Evolutionary conservation across 2,888 invertebrate genomes (phyloP), one percentile per base, ranked within the genome.

Genomic region (Zootermopsis nevadensis): DNA sequence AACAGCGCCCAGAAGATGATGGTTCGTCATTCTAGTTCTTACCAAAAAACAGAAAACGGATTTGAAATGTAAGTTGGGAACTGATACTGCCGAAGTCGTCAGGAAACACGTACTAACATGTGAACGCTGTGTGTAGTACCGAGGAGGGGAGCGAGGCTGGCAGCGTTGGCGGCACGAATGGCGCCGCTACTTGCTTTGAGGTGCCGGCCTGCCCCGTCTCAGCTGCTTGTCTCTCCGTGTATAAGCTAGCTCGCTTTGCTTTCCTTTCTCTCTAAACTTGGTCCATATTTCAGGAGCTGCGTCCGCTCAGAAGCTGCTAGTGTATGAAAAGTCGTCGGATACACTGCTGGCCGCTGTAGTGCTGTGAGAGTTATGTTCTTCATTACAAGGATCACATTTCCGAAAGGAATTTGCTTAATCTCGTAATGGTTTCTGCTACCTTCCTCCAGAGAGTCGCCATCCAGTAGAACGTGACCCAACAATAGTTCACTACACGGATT

Each of bases 221-320:
- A 31, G 33, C 74, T 33, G 38, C n/a, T 38, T 33, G 35, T 33
- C 31, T 12, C 48, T 12, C 19, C 38, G 10, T 7, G 6, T 38
- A 10, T 38, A 38, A 7, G 10, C 38, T 3, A 53, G 53, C 53
- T 53, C 6, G 27, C 60, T 60, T 74, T 35, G 74, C 74, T 74
- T 74, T 55, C 53, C 80, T 79, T 83, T 81, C 83, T 81, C 80
- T 80, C 81, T 76, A 66, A 83, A 83, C 83, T 83, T 83, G 81
- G 81, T 81, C 83, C 81, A 83, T 83, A 81, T 83, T 81, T 83
- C 69, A 83, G 69, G 24, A 31, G 74, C 38, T 27, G 60, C 60
- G 8, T 60, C n/a, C 27, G 60, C 27, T 60, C 74, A 38, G 35
- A 38, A 74, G 74, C 74, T 74, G 60, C 60, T 60, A 6, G 35